Base-by-base conservation (phyloP, 2,888 invertebrate genomes). In the Cheilosia vulpina region DNA sequence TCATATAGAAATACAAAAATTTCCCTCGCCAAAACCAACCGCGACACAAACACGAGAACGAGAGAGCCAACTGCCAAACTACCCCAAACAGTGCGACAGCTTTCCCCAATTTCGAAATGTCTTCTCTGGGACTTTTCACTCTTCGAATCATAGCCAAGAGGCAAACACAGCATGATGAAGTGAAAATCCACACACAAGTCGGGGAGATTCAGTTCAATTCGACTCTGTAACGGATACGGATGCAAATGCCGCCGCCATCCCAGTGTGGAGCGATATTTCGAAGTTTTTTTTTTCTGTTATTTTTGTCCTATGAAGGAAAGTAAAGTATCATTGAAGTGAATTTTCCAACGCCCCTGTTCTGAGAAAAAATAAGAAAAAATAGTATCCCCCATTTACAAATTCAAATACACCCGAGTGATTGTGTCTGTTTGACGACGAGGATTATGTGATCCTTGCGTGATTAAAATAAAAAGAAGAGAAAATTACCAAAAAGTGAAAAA, bases 161-260 rank as follows among this genome's bases (percentile, higher is more conserved):
- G 24, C 65, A 24, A 24, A 7, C 27, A 5, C 27, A 17, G 15
- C 17, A 21, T 38, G 11, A 38, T 73, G 34, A 41, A 41, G 45
- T 65, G 68, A 79, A 76, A 79, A 71, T 75, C 71, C 47, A 38
- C 71, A 80, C 55, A 77, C 68, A 52, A 52, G 5, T 72, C 34
- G 57, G 68, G 27, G 55, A 62, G 68, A 50, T 87, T 89, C 80
- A 89, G 89, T 89, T 88, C 87, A 87, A 88, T 88, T 88, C 88
- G 88, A 89, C 85, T 83, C 83, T 87, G 88, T 87, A 88, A 87
- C 88, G 88, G 88, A 88, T 88, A 79, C 89, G 89, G 88, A 89
- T 88, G 88, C 41, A 34, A 50, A 68, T 21, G 34, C 34, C 72
- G 72, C 68, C 57, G 41, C 13, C 13, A 31, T 41, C 19, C 3